phyloP scores from a whole-genome alignment of 37 sponge, comb jelly and placozoan genomes.

The Cliona cf. orientalis region DNA sequence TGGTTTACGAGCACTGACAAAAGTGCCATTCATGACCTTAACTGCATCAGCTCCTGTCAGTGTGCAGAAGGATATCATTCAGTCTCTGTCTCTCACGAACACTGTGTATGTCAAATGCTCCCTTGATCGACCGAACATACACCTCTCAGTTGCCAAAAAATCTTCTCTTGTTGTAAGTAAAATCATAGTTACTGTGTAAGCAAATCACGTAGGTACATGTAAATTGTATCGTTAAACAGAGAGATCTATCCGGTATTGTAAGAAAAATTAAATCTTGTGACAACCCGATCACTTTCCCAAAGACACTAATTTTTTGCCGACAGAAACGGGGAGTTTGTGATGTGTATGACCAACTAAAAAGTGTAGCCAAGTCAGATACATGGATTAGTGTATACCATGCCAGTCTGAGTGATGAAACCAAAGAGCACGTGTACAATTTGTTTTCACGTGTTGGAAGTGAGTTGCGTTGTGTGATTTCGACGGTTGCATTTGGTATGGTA shows the following conservation, averaged over 20 bases:
- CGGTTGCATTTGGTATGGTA: conserved; percentile 13
- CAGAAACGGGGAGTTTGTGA: not conserved
- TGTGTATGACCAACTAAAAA: not conserved
- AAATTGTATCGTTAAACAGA: not conserved
- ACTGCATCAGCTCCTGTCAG: conserved; percentile 12
- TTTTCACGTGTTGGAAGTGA: not conserved
- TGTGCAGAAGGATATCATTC: not conserved
- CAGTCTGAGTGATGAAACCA: not conserved
- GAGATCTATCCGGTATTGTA: too few relatives aligned
- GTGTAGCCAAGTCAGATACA: not conserved
- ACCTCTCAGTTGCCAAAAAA: not conserved
- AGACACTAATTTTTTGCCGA: too few relatives aligned
- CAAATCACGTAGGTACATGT: not conserved
- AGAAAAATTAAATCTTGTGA: not conserved
- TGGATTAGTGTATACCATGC: too few relatives aligned
- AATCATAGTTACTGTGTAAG: too few relatives aligned
- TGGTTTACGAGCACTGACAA: conserved; percentile 22
- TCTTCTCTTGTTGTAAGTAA: conserved; percentile 1
- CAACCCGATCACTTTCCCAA: not conserved
- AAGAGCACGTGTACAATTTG: not conserved
- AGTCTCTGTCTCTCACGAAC: not conserved
- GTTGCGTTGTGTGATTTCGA: not conserved
- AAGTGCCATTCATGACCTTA: conserved; percentile 10
- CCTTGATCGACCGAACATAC: conserved; percentile 6
- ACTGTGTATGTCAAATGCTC: not conserved